phyloP scores from a whole-genome alignment of 2,888 invertebrate species.

The Germaria angustata region DNA sequence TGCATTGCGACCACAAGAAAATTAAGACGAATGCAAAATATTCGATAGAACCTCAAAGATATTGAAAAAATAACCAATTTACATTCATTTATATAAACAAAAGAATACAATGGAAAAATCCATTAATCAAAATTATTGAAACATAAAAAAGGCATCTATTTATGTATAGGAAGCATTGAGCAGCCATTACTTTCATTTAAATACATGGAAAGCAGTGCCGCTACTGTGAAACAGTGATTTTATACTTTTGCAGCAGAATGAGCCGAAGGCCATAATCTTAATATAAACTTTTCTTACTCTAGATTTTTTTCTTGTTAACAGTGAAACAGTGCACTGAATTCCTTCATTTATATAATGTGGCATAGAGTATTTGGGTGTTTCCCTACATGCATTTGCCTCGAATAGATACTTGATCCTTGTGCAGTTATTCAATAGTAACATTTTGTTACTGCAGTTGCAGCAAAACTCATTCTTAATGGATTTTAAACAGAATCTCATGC shows the following conservation, averaged over 20 bases:
- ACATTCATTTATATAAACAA: conserved; percentile 60
- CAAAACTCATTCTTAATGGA: too few relatives aligned
- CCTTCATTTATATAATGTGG: neutral
- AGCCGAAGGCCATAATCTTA: too few relatives aligned
- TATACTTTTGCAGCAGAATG: too few relatives aligned
- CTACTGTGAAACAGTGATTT: neutral
- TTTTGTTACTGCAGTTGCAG: too few relatives aligned
- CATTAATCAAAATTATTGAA: conserved; percentile 69
- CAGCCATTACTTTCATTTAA: neutral
- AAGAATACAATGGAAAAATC: conserved; percentile 54
- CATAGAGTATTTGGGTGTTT: too few relatives aligned
- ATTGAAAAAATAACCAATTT: conserved; percentile 70
- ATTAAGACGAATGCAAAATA: conserved; percentile 62
- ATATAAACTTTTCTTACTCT: too few relatives aligned
- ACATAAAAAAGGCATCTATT: neutral
- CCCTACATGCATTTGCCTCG: too few relatives aligned
- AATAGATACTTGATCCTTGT: too few relatives aligned
- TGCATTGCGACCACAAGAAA: neutral
- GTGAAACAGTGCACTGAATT: too few relatives aligned
- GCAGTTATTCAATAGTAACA: too few relatives aligned
- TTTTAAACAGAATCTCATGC: too few relatives aligned
- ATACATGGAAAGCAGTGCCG: neutral
- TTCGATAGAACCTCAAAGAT: conserved; percentile 66
- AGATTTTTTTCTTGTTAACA: too few relatives aligned
- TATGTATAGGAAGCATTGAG: neutral